Conservation (phyloP, 2,888 invertebrate species). For the Sinopyrophorus schimmeli region DNA sequence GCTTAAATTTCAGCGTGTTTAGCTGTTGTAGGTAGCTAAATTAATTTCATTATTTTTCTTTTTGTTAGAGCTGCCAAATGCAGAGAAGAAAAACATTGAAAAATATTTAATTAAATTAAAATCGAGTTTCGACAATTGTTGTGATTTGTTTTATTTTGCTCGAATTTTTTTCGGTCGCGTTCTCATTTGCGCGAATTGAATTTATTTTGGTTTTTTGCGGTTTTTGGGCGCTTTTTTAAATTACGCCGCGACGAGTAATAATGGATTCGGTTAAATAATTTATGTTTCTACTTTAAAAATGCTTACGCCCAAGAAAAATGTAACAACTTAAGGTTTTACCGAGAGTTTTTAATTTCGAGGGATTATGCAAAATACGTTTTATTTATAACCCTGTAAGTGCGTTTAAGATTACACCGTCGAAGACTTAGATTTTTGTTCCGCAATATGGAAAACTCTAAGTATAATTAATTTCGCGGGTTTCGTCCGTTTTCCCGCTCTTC, state of each 20-base stretch:
- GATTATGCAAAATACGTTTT: slow-evolving; percentile 20
- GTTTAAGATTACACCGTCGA: slow-evolving; percentile 4
- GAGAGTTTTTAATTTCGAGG: slow-evolving; percentile 21
- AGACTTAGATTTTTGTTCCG: too few relatives aligned
- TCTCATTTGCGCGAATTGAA: slow-evolving; percentile 14
- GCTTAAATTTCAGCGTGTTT: too few relatives aligned
- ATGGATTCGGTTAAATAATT: slow-evolving; percentile 30
- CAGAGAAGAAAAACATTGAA: slow-evolving; percentile 9
- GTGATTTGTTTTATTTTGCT: slow-evolving; percentile 10
- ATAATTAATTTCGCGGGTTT: too few relatives aligned
- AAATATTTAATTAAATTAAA: slow-evolving; percentile 20
- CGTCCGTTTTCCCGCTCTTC: too few relatives aligned
- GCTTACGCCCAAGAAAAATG: slow-evolving; percentile 19
- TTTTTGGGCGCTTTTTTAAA: slow-evolving; percentile 14
- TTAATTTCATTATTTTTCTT: too few relatives aligned
- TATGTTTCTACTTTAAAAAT: slow-evolving; percentile 26
- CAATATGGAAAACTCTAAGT: too few relatives aligned
- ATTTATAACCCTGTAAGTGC: slow-evolving; percentile 15
- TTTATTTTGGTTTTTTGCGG: slow-evolving; percentile 25
- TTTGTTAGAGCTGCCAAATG: slow-evolving; percentile 16
- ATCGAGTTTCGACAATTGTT: slow-evolving; percentile 13
- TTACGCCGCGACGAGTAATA: slow-evolving; percentile 19
- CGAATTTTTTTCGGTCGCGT: neutral
- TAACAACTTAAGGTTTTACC: slow-evolving; percentile 17
- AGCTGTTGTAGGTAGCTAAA: too few relatives aligned